Percentiles rank a stretch among this genome's conserved stretches.
Evolutionary conservation across 2,888 invertebrate species (phyloP).

Genomic region (Leptarthrus brevirostris): DNA sequence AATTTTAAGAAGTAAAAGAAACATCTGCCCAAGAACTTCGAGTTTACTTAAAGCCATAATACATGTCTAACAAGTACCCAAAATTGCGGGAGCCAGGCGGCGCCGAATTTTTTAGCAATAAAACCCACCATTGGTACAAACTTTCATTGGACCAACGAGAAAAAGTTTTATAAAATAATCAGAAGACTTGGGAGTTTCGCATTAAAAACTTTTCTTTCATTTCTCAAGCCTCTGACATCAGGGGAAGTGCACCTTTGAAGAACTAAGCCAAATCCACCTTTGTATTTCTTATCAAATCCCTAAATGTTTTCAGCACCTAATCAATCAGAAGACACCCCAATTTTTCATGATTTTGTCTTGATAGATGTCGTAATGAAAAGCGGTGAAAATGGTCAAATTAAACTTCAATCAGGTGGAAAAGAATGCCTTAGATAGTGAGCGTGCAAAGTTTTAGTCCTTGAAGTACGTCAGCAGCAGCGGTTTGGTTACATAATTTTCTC

Average conservation of each 20-base stretch:
- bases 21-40: constrained; percentile 16
- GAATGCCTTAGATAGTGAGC: too few relatives aligned
- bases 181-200: too few relatives aligned
- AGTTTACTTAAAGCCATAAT: constrained; percentile 11
- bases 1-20: constrained; percentile 27
- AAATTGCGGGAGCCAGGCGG: constrained; percentile 13
- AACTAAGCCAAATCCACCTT: too few relatives aligned
- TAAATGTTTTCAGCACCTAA: neutral
- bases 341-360: constrained; percentile 36
- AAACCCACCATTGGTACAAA: too few relatives aligned
- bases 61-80: constrained; percentile 1
- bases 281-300: too few relatives aligned
- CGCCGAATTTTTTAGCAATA: neutral
- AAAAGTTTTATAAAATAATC: too few relatives aligned
- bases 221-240: too few relatives aligned
- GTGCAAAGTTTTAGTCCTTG: too few relatives aligned
- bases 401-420: neutral
- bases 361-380: constrained; percentile 18
- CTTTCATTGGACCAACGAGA: too few relatives aligned
- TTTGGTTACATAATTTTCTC: neutral
- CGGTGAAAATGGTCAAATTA: neutral
- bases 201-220: too few relatives aligned
- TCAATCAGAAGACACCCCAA: constrained; percentile 20
- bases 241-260: too few relatives aligned
- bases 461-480: too few relatives aligned